Percentiles rank a stretch among this genome's conserved stretches.
These are phyloP conservation scores for Aleadryas rufinucha DNA, from an alignment of 2,113 vertebrate genomes.

Conservation along the genomic window DNA sequence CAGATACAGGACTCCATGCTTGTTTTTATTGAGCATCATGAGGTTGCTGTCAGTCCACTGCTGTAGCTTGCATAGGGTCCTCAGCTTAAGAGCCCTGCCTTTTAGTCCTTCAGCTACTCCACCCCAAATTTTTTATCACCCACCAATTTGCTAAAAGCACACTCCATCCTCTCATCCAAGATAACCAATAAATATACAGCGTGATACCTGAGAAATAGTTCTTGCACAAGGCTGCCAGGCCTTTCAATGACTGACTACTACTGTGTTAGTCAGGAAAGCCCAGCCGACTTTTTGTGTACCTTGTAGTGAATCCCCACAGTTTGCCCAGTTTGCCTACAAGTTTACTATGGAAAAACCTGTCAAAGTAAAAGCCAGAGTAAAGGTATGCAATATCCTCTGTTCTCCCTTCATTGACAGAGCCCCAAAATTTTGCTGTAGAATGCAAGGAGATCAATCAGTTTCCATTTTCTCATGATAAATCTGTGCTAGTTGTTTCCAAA, in stretches of 20 bases:
- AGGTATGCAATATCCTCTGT: neutral
- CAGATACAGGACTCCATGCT: neutral
- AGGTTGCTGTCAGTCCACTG: neutral
- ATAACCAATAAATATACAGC: neutral
- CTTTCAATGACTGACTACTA: neutral
- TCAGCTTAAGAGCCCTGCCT: neutral
- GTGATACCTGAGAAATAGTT: neutral
- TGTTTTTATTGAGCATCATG: neutral
- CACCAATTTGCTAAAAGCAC: neutral
- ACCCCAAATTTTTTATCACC: accelerated
- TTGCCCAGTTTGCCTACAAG: neutral
- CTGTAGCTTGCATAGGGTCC: neutral
- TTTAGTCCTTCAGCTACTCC: neutral
- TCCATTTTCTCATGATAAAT: neutral
- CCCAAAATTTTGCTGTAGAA: neutral
- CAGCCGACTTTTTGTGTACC: neutral
- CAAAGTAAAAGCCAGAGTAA: neutral
- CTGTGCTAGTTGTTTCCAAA: neutral
- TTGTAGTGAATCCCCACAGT: neutral
- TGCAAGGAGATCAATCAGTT: neutral
- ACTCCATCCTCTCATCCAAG: neutral
- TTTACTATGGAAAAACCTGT: neutral
- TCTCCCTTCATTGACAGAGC: neutral
- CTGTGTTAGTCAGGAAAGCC: neutral
- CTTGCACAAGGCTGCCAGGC: neutral